Percentiles rank a stretch among this genome's conserved stretches.
Conservation (phyloP, 1,140 invertebrate species). For the Drosophila rhopaloa region DNA sequence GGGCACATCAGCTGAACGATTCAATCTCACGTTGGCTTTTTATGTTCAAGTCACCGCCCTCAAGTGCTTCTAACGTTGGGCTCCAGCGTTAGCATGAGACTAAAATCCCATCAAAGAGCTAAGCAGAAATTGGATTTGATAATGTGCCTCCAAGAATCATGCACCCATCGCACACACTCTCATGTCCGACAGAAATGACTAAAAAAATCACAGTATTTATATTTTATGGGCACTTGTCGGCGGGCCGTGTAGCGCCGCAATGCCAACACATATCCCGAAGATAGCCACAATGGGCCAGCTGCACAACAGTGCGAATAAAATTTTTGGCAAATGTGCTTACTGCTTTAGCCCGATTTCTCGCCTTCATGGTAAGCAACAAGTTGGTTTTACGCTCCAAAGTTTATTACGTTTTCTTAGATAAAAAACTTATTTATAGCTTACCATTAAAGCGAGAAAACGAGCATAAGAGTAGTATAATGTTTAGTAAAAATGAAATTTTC, state of each 20-base stretch:
- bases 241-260: constrained; percentile 63
- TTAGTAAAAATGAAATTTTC: no score
- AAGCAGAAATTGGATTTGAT: constrained; percentile 37
- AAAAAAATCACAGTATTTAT: constrained; percentile 56
- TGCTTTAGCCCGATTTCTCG: not conserved
- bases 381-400: no score
- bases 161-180: constrained; percentile 17
- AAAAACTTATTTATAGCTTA: no score
- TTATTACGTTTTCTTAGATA: no score
- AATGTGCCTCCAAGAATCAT: constrained; percentile 10
- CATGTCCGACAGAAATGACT: constrained; percentile 24
- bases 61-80: constrained; percentile 11
- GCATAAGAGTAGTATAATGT: no score
- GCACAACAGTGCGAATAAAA: not conserved
- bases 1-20: constrained; percentile 21
- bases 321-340: no score
- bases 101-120: constrained; percentile 48
- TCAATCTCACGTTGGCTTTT: constrained; percentile 60
- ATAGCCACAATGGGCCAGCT: constrained; percentile 33
- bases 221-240: constrained; percentile 73
- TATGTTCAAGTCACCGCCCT: constrained; percentile 45
- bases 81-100: constrained; percentile 6
- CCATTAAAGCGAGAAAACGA: no score
- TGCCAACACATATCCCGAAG: constrained; percentile 17
- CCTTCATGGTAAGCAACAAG: no score